These are phyloP conservation scores for Vandiemenella viatica DNA, from an alignment of 2,888 invertebrate genomes.

Conservation along the genomic window DNA sequence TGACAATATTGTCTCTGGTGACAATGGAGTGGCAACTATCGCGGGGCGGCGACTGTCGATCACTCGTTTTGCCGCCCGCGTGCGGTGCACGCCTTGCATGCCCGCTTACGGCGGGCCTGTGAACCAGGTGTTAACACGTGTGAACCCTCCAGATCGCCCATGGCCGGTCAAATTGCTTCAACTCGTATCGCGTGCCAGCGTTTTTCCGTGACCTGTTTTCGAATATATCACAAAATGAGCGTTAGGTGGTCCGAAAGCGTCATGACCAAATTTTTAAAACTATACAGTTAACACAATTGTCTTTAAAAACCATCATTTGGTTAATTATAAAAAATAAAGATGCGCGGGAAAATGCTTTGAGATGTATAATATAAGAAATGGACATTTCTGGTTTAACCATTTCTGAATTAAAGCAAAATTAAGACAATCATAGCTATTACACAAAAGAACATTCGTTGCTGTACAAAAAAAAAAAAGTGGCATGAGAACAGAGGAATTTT, in stretches of 20 bases:
- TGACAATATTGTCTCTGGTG: too few relatives aligned
- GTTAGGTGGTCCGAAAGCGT: background rate
- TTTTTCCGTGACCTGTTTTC: background rate
- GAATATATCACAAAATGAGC: background rate
- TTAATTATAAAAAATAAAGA: too few relatives aligned
- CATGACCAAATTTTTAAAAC: background rate
- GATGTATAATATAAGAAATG: background rate
- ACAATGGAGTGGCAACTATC: too few relatives aligned
- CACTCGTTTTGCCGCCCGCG: too few relatives aligned
- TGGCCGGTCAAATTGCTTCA: background rate
- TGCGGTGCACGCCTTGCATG: too few relatives aligned
- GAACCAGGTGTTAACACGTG: background rate
- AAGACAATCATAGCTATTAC: background rate
- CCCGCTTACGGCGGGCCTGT: too few relatives aligned
- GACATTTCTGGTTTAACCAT: background rate
- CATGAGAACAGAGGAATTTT: background rate
- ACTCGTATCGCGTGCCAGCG: background rate
- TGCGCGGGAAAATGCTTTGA: too few relatives aligned
- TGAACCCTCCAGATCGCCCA: background rate
- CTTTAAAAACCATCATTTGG: background rate
- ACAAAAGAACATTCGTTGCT: background rate
- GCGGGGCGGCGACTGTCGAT: too few relatives aligned
- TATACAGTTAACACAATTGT: background rate
- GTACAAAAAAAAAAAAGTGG: background rate
- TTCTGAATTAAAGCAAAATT: background rate